Conservation (phyloP, 2,797 vertebrate species). For the Lithobates sylvaticus region DNA sequence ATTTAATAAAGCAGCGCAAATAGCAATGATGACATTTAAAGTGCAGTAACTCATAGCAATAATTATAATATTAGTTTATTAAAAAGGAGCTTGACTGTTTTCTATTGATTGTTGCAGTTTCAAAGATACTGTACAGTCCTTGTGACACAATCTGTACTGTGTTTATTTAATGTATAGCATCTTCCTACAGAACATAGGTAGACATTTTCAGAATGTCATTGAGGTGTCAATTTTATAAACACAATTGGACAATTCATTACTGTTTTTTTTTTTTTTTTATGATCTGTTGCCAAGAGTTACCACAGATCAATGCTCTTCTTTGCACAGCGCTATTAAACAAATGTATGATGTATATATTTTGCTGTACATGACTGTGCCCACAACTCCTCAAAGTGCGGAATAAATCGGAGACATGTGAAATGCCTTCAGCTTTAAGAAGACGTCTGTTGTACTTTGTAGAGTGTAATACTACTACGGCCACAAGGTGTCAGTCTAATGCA, state of each 20-base stretch:
- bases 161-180: too few relatives aligned
- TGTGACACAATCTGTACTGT: too few relatives aligned
- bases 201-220: not conserved
- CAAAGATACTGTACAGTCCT: not conserved
- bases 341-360: too few relatives aligned
- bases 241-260: too few relatives aligned
- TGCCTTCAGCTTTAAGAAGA: not conserved
- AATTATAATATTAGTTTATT: not conserved
- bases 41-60: not conserved
- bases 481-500: slow-evolving; percentile 51
- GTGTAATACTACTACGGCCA: slow-evolving; percentile 8
- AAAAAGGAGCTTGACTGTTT: not conserved
- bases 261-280: not conserved
- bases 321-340: not conserved
- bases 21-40: not conserved
- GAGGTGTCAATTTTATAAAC: too few relatives aligned
- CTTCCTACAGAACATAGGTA: too few relatives aligned
- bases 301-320: not conserved
- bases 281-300: not conserved
- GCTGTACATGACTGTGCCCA: not conserved
- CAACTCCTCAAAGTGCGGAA: not conserved
- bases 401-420: not conserved
- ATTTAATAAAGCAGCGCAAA: not conserved
- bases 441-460: not conserved
- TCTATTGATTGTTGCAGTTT: not conserved